These are phyloP conservation scores for Mylabris sibirica DNA, from an alignment of 2,888 invertebrate genomes.

Conservation along the genomic window DNA sequence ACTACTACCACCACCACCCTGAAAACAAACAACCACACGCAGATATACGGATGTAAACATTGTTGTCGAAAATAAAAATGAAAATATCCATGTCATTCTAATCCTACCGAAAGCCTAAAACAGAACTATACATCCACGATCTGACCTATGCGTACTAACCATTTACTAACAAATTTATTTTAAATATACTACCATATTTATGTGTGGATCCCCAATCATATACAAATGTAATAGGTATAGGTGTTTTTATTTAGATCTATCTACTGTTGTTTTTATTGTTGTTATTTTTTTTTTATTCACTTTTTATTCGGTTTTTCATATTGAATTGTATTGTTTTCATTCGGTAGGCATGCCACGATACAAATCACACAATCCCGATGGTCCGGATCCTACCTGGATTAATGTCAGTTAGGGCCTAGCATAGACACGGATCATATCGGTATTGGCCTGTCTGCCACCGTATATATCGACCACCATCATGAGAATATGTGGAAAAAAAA, in stretches of 20 bases:
- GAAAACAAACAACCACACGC: conserved; percentile 2
- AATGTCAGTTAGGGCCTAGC: conserved; percentile 46
- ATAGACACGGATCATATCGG: conserved; percentile 33
- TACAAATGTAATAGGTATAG: background rate
- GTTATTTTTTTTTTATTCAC: background rate
- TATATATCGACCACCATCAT: background rate
- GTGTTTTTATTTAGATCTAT: background rate
- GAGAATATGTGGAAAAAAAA: too few species aligned
- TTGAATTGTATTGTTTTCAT: conserved; percentile 43
- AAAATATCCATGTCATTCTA: conserved; percentile 26
- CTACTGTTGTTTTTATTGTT: background rate
- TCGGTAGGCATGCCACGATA: conserved; percentile 54
- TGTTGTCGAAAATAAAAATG: conserved; percentile 1
- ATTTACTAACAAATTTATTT: conserved; percentile 45
- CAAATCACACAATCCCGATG: conserved; percentile 58
- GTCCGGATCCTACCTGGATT: conserved; percentile 57
- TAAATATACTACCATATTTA: conserved; percentile 35
- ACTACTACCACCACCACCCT: too few species aligned
- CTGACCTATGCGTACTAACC: conserved; percentile 43
- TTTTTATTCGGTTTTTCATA: conserved; percentile 4
- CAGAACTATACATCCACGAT: conserved; percentile 32
- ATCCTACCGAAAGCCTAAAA: conserved; percentile 31
- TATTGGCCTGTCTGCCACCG: conserved; percentile 12
- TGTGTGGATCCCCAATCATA: background rate
- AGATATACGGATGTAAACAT: background rate